Conservation (phyloP, 2,888 invertebrate genomes). For the Penaeus monodon region DNA sequence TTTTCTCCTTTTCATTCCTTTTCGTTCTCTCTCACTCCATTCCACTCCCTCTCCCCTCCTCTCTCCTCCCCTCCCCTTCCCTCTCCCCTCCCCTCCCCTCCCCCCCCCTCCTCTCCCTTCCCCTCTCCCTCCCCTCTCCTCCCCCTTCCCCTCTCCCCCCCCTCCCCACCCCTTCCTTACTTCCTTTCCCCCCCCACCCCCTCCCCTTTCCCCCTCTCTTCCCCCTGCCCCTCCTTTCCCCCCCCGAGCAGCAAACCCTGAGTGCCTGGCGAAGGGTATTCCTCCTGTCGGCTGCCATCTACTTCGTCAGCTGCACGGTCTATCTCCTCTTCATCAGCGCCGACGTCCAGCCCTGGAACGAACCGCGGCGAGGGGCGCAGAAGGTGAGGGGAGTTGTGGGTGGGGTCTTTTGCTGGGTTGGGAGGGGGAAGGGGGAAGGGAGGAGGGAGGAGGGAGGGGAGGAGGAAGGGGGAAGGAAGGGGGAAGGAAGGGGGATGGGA, state of each 20-base stretch:
- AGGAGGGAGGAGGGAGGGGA: too few relatives aligned
- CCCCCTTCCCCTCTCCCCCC: not conserved
- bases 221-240: not conserved
- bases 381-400: not conserved
- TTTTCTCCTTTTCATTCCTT: not conserved
- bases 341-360: conserved; percentile 79
- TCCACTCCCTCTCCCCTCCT: not conserved
- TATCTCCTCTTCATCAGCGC: conserved; percentile 85
- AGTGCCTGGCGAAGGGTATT: conserved; percentile 84
- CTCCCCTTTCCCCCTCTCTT: not conserved
- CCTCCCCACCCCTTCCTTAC: too few relatives aligned
- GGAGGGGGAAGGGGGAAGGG: too few relatives aligned
- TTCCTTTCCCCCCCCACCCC: too few relatives aligned
- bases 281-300: conserved; percentile 83
- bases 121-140: not conserved
- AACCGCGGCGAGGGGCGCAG: not conserved
- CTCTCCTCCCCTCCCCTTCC: not conserved
- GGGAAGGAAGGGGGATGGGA: too few relatives aligned
- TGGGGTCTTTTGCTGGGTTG: too few relatives aligned
- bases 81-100: not conserved
- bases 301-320: conserved; percentile 81
- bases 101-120: not conserved
- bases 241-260: conserved; percentile 76
- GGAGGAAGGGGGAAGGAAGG: too few relatives aligned
- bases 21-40: not conserved